These are phyloP conservation scores for Cotesia glomerata DNA, from an alignment of 1,140 invertebrate species.

Conservation along the genomic window DNA sequence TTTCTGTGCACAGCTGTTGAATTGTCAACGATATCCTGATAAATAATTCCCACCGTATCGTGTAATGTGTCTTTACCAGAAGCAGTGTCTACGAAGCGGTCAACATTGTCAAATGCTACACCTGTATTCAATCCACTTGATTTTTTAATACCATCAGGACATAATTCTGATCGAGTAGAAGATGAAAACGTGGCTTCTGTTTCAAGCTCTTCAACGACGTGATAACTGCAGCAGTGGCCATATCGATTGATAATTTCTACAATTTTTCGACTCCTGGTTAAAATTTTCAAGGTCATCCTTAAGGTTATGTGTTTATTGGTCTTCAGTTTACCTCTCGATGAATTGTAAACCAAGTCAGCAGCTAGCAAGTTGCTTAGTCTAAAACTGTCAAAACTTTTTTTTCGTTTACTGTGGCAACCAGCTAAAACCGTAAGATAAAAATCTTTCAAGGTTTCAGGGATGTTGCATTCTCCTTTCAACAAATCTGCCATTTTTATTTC, in stretches of 20 bases:
- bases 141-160: constrained; percentile 36
- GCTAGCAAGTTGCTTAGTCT: constrained; percentile 19
- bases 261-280: constrained; percentile 49
- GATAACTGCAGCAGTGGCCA: constrained; percentile 27
- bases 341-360: background rate
- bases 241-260: constrained; percentile 31
- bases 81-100: constrained; percentile 31
- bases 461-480: constrained; percentile 33
- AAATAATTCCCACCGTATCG: constrained; percentile 1
- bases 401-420: constrained; percentile 28
- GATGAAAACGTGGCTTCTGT: constrained; percentile 36
- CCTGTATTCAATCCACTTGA: constrained; percentile 35
- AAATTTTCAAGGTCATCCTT: constrained; percentile 46
- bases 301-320: constrained; percentile 45
- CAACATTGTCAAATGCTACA: constrained; percentile 50
- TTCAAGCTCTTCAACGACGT: constrained; percentile 22
- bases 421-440: constrained; percentile 32
- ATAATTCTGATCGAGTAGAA: constrained; percentile 24
- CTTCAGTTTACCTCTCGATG: constrained; percentile 22
- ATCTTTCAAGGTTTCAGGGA: constrained; percentile 32
- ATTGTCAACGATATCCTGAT: background rate
- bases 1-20: too few species aligned
- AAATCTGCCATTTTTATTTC: constrained; percentile 31
- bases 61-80: constrained; percentile 13
- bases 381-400: constrained; percentile 30